phyloP scores from a whole-genome alignment of 1,140 invertebrate genomes.

The Rhysida immarginata region DNA sequence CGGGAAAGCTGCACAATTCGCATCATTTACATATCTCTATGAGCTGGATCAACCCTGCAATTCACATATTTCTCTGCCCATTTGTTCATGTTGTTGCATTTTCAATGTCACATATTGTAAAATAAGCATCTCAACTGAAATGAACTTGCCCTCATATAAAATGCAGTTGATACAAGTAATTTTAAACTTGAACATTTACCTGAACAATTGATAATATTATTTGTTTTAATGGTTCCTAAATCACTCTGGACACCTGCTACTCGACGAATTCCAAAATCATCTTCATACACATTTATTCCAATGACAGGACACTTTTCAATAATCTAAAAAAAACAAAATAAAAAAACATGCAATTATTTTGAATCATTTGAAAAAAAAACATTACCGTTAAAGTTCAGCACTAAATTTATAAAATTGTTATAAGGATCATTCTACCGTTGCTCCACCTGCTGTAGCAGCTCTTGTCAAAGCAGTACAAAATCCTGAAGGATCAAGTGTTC shows the following conservation, averaged over 20 bases:
- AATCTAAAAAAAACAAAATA: too few species aligned
- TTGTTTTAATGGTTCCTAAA: constrained; percentile 51
- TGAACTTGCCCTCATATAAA: too few species aligned
- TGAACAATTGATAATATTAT: constrained; percentile 54
- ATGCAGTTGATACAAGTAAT: too few species aligned
- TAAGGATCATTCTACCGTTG: constrained; percentile 36
- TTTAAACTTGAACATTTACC: constrained; percentile 26
- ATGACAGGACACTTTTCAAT: constrained; percentile 58
- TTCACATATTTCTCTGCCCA: too few species aligned
- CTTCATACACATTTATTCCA: constrained; percentile 43
- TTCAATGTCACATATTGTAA: too few species aligned
- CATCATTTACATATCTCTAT: too few species aligned
- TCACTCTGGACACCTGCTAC: constrained; percentile 58
- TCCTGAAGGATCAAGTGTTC: constrained; percentile 58
- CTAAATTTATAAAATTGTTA: too few species aligned
- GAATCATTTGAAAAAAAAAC: not conserved
- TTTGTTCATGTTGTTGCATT: too few species aligned
- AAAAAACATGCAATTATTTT: not conserved
- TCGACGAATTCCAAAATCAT: constrained; percentile 44
- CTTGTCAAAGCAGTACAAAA: constrained; percentile 55
- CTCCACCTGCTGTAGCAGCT: constrained; percentile 49
- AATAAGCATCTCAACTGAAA: too few species aligned
- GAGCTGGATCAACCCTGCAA: too few species aligned
- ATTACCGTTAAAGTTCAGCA: too few species aligned
- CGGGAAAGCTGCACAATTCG: too few species aligned